These are phyloP conservation scores for Mycteria americana DNA, from an alignment of 2,797 vertebrate genomes.

Conservation along the genomic window DNA sequence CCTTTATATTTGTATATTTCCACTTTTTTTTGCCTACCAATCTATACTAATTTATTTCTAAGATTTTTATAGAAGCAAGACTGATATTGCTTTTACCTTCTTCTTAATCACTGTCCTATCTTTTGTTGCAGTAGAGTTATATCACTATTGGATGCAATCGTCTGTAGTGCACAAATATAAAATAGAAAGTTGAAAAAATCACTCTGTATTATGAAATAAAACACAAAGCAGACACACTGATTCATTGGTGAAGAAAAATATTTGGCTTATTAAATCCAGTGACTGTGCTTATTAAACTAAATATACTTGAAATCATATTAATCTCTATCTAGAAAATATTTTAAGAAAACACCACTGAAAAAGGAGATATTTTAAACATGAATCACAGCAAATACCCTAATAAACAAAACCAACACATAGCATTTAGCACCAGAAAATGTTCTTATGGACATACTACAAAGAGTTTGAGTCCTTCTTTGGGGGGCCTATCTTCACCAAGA, in stretches of 20 bases:
- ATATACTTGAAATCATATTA: neutral
- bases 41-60: neutral
- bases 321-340: neutral
- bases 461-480: neutral
- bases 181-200: neutral
- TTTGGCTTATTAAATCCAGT: neutral
- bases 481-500: fast-evolving
- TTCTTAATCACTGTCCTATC: neutral
- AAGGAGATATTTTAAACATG: neutral
- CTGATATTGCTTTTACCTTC: neutral
- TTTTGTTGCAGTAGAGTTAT: neutral
- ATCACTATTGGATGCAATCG: neutral
- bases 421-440: neutral
- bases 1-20: neutral
- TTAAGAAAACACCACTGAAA: neutral
- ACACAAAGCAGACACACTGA: neutral
- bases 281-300: neutral
- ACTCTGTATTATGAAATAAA: neutral
- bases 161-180: neutral
- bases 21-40: neutral
- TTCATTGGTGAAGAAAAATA: neutral
- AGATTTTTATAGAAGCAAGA: neutral
- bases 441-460: fast-evolving
- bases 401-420: neutral
- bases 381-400: neutral